phyloP scores from a whole-genome alignment of 2,888 invertebrate species.

The Chironomus tentans region DNA sequence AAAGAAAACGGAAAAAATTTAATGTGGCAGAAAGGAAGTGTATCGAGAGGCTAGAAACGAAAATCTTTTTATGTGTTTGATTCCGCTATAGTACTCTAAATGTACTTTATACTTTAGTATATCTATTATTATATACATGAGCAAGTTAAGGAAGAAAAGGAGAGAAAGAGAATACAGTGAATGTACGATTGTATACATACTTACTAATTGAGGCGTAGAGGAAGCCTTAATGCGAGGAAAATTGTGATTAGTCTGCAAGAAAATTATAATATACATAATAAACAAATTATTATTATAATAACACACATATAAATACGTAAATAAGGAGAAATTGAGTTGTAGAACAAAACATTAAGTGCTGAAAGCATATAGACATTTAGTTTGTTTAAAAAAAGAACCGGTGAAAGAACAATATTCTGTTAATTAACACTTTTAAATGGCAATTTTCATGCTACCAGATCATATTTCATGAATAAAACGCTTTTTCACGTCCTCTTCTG shows the following conservation, averaged over 20 bases:
- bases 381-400: background rate
- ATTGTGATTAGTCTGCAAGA: slow-evolving; percentile 21
- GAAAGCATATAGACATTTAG: background rate
- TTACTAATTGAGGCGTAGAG: no score
- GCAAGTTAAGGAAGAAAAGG: no score
- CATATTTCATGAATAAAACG: background rate
- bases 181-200: no score
- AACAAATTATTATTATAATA: background rate
- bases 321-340: background rate
- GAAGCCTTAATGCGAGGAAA: background rate
- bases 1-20: background rate
- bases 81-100: no score
- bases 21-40: background rate
- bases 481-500: no score
- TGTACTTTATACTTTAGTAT: no score
- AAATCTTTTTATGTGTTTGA: no score
- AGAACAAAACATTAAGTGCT: background rate
- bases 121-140: no score
- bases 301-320: background rate
- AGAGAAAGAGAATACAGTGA: no score
- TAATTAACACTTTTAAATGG: slow-evolving; percentile 19
- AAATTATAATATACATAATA: background rate
- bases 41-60: no score
- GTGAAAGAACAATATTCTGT: background rate
- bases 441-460: slow-evolving; percentile 5